These are phyloP conservation scores for Porites cylindrica DNA, from an alignment of 92 coral and sea anemone genomes.

Conservation along the genomic window DNA sequence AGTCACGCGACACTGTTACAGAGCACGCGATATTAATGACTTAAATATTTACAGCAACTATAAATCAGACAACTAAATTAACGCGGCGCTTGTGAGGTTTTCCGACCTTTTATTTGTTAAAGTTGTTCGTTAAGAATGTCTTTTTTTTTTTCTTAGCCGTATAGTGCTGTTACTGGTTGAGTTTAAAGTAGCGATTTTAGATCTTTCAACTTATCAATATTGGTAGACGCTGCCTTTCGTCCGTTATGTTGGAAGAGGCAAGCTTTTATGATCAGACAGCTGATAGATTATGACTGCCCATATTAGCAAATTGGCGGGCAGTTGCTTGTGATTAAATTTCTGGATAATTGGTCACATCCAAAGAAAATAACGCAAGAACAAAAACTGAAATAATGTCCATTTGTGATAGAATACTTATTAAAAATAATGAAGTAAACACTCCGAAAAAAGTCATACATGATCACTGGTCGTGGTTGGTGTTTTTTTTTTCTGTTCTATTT, in stretches of 20 bases:
- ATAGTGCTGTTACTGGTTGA: too few relatives aligned
- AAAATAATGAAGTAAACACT: too few relatives aligned
- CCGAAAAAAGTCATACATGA: too few relatives aligned
- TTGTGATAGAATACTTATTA: background rate
- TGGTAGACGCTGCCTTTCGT: too few relatives aligned
- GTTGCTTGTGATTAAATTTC: background rate
- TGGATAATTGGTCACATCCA: background rate
- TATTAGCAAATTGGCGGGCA: background rate
- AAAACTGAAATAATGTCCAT: background rate
- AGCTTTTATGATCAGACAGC: background rate
- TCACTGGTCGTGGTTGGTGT: too few relatives aligned
- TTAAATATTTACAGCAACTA: background rate
- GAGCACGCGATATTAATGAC: background rate
- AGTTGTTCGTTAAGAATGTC: too few relatives aligned
- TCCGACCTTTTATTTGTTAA: too few relatives aligned
- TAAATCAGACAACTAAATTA: background rate
- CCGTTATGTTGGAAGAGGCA: background rate
- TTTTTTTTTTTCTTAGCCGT: too few relatives aligned
- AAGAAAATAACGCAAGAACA: background rate
- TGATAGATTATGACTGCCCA: background rate
- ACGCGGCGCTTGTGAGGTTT: background rate
- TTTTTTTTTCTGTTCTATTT: too few relatives aligned
- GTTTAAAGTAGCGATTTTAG: too few relatives aligned
- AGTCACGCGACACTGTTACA: constrained; percentile 4
- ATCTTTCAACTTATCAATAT: too few relatives aligned